Base-by-base conservation (phyloP, 2,888 invertebrate species). In the Amphipyra tragopoginis region DNA sequence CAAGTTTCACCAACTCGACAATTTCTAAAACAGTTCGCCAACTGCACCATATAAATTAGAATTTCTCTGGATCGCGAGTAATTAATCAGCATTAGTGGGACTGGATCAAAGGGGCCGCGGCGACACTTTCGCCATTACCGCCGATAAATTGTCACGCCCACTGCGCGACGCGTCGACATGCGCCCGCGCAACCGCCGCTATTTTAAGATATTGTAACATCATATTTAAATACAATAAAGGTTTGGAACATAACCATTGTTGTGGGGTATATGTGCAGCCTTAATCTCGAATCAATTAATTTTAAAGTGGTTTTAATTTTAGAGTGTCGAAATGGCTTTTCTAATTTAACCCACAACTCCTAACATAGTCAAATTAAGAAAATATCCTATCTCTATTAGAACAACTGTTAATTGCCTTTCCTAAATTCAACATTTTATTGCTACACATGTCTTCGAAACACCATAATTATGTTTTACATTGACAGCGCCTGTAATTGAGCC, bases 121-220 rank as follows among this genome's bases (percentile, higher is more conserved):
- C 80, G 86, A 85, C 87, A 90, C 90, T 90, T 90, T 90, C 88
- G 86, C 89, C 79, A 80, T 80, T 83, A 81, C 78, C 76, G 70
- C 53, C 80, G 71, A 85, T 87, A 86, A 86, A 87, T 87, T 82
- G 85, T 83, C 81, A 86, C 87, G 86, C 88, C 87, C 84, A 86
- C 87, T 61, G 50, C 45, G 57, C 72, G 77, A 64, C 77, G 75
- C 64, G 70, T 49, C 62, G 75, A 49, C 57, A 44, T 75, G 78
- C 77, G 82, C 76, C 70, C 62, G 79, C 83, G 75, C 66, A 77
- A 36, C 48, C 44, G 52, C 49, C 56, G 62, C 58, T 68, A 61
- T 66, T 71, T 71, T 62, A 74, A 68, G 61, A 72, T 77, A 73
- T 72, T 73, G 68, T 69, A 71, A 68, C 63, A 65, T 68, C 67